Evolutionary conservation across 1,140 invertebrate species (phyloP), one percentile per base, ranked within the genome.

Genomic region (Eupeodes corollae): DNA sequence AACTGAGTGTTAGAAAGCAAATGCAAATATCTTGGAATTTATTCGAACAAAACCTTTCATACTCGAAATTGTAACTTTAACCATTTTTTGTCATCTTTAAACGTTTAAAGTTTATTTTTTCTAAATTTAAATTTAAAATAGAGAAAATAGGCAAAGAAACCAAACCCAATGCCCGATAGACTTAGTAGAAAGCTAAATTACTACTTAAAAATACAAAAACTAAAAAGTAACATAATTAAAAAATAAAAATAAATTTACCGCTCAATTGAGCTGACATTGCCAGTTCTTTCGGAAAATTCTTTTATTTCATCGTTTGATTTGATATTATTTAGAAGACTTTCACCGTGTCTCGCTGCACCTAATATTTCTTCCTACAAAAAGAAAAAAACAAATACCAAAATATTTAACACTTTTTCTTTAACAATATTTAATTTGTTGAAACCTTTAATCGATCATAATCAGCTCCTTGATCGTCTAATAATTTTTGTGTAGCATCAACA

Each of bases 211-310:
- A 46, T 37, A 26, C 21, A 26, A 26, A 26, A 30, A 14, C 5
- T 34, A 26, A 43, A 48, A 15, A 39, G 11, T 21, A 43, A 55
- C 9, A 40, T n/a, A 48, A 40, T 30, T 41, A 38, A 26, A 31
- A 47, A 41, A 47, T 6, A 11, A 16, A 44, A 44, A 52, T 37
- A 41, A 56, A 47, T 52, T n/a, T 71, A 89, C 86, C 89, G 86
- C 73, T 96, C 90, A 50, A 96, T 84, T 45, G 91, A 84, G 49
- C 90, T 84, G 41, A 95, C 87, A 74, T 96, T 94, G 56, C 89
- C 87, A 46, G 82, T 82, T 68, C 85, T 76, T 61, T 76, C 75
- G 42, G 70, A 75, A 57, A 76, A 73, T 61, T 64, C 59, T 69
- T 73, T 69, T 60, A 73, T 70, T 71, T 76, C 57, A 60, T 72